A percentile compares a stretch with the other conserved stretches of the same genome.
Conservation (phyloP, 2,797 vertebrate species). For the Podargus strigoides region DNA sequence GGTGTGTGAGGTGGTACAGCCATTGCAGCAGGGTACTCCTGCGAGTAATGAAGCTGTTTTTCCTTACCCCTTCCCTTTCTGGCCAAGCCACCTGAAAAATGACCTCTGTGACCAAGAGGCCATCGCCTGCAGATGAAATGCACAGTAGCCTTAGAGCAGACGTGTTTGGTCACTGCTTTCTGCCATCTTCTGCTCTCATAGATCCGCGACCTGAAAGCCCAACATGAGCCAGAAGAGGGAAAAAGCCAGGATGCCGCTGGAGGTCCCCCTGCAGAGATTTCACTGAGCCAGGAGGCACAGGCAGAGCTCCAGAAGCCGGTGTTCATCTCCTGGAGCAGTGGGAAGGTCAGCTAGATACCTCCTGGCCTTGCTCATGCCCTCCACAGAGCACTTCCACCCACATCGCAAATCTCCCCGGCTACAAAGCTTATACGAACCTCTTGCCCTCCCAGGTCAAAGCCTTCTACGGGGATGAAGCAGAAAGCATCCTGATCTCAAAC, state of each 20-base stretch:
- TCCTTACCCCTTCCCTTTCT: neutral
- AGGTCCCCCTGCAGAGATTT: neutral
- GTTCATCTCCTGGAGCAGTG: conserved; percentile 56
- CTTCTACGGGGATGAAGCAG: neutral
- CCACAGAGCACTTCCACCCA: neutral
- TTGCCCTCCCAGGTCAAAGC: conserved; percentile 36
- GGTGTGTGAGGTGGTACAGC: neutral
- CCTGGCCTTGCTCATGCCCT: neutral
- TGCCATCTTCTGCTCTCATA: neutral
- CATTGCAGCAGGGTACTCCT: neutral
- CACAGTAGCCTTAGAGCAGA: neutral
- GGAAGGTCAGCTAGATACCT: conserved; percentile 60
- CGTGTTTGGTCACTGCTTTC: neutral
- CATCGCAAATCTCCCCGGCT: fast-evolving
- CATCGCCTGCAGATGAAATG: neutral
- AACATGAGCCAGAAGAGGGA: neutral
- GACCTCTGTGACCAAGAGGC: neutral
- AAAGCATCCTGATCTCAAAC: conserved; percentile 17
- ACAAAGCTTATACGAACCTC: fast-evolving
- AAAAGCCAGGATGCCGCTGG: neutral
- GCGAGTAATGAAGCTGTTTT: neutral
- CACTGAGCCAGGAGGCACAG: neutral
- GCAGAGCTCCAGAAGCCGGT: conserved; percentile 41
- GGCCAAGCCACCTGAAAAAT: neutral
- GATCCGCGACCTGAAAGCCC: conserved; percentile 32